These are phyloP conservation scores for Muscicapa striata DNA, from an alignment of 2,797 vertebrate genomes.

Conservation along the genomic window DNA sequence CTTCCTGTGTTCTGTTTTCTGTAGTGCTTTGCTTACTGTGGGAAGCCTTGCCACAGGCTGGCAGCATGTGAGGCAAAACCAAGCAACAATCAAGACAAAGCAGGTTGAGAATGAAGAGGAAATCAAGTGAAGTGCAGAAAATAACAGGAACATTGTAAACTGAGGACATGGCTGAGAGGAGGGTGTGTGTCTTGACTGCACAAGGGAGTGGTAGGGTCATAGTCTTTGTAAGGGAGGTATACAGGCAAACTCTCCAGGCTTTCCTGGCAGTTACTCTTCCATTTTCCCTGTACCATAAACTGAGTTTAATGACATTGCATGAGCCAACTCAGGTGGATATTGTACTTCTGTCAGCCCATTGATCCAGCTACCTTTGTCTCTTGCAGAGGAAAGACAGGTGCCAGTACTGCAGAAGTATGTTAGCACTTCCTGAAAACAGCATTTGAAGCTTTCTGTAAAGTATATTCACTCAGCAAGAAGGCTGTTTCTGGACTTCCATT, in stretches of 20 bases:
- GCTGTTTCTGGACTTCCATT: not conserved
- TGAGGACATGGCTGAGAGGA: not conserved
- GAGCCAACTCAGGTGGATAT: not conserved
- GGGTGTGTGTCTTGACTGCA: rapidly evolving
- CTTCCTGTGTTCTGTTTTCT: not conserved
- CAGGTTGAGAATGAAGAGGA: not conserved
- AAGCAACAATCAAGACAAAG: not conserved
- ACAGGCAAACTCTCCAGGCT: not conserved
- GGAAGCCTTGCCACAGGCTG: rapidly evolving
- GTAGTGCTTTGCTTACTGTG: not conserved
- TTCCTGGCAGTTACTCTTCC: not conserved
- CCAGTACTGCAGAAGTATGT: not conserved
- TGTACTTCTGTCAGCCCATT: not conserved
- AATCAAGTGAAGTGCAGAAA: not conserved
- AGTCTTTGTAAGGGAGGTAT: not conserved
- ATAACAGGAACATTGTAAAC: not conserved
- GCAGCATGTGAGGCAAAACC: rapidly evolving
- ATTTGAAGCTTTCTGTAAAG: not conserved
- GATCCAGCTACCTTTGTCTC: not conserved
- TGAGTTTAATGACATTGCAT: rapidly evolving
- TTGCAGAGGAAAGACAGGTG: not conserved
- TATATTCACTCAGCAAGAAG: not conserved
- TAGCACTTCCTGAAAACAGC: not conserved
- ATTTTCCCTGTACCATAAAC: not conserved
- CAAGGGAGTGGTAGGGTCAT: not conserved